Evolutionary conservation across 2,113 vertebrate genomes (phyloP).

Genomic region (Amia ocellicauda): DNA sequence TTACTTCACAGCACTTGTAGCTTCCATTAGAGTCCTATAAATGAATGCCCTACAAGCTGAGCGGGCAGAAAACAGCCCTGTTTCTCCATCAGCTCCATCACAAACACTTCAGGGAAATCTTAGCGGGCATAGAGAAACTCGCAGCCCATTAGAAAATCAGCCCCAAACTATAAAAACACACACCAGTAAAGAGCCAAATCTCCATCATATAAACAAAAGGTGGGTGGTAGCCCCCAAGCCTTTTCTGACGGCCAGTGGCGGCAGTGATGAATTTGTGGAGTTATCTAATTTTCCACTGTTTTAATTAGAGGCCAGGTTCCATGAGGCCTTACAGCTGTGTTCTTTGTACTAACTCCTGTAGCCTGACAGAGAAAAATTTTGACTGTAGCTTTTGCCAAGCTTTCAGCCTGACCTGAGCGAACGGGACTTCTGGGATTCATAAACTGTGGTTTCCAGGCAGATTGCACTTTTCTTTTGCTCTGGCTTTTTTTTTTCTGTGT

Average conservation of each 20-base stretch:
- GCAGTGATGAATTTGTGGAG: conserved; percentile 94
- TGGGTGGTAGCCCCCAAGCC: conserved; percentile 80
- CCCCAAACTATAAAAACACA: conserved; percentile 72
- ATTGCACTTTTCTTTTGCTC: conserved; percentile 55
- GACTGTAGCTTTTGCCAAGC: conserved; percentile 73
- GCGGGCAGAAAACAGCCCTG: conserved; percentile 52
- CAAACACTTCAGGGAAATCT: conserved; percentile 51
- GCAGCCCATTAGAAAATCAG: conserved; percentile 73
- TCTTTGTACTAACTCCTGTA: conserved; percentile 83
- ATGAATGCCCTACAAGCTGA: conserved; percentile 68
- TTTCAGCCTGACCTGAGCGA: conserved; percentile 67
- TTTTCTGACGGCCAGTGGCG: conserved; percentile 80
- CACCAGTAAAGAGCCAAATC: conserved; percentile 69
- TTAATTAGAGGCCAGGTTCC: conserved; percentile 94
- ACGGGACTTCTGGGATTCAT: conserved; percentile 68
- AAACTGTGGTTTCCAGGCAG: conserved; percentile 70
- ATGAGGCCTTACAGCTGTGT: conserved; percentile 92
- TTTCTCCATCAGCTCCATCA: conserved; percentile 58
- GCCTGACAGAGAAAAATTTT: conserved; percentile 97
- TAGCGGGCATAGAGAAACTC: conserved; percentile 46
- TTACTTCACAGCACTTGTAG: conserved; percentile 66
- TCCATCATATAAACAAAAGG: conserved; percentile 82
- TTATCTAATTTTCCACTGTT: conserved; percentile 99
- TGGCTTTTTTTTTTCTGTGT: not conserved
- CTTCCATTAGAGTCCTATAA: conserved; percentile 74